Conservation (phyloP, 2,888 invertebrate species). For the Pristionchus japonicus region DNA sequence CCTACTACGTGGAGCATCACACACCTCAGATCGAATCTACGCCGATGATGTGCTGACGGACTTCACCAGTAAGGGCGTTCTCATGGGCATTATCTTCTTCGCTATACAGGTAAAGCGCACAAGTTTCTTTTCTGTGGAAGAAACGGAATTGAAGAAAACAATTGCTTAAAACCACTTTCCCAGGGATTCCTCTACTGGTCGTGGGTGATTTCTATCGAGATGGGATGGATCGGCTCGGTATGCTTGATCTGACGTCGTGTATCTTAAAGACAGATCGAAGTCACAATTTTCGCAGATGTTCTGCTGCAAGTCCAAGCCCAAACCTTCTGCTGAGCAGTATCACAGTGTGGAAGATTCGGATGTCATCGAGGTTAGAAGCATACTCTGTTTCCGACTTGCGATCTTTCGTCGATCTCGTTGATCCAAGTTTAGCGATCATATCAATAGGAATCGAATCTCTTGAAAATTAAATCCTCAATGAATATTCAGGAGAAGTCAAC, state of each 20-base stretch:
- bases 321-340: background rate
- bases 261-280: too few relatives aligned
- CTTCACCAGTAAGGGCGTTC: background rate
- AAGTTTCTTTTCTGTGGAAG: too few relatives aligned
- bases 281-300: background rate
- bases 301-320: background rate
- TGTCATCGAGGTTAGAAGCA: conserved; percentile 45
- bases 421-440: background rate
- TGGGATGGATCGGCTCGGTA: conserved; percentile 44
- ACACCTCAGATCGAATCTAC: background rate
- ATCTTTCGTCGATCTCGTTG: background rate
- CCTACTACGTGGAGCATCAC: background rate
- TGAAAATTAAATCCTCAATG: background rate
- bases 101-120: background rate
- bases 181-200: conserved; percentile 55
- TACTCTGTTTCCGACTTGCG: background rate
- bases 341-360: conserved; percentile 53
- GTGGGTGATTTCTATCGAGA: background rate
- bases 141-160: too few relatives aligned
- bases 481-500: conserved; percentile 48
- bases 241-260: background rate
- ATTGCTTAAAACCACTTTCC: background rate
- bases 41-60: background rate
- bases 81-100: background rate
- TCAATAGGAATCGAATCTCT: too few relatives aligned